Evolutionary conservation across 2,113 vertebrate genomes (phyloP), one percentile per base, ranked within the genome.

Genomic region (Zingel zingel): DNA sequence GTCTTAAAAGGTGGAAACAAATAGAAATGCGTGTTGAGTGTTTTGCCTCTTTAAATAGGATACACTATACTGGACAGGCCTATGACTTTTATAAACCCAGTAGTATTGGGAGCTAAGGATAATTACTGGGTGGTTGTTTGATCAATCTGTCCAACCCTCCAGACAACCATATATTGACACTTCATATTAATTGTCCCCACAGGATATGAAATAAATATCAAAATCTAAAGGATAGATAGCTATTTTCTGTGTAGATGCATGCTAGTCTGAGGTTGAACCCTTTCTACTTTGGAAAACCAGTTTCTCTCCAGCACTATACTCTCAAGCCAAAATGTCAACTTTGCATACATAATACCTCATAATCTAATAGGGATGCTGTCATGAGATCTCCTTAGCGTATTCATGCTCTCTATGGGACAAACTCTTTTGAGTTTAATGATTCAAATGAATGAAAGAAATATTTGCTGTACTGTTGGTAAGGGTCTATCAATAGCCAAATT

Each of bases 1-100:
- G n/a, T n/a, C 54, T 54, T 58, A 13, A 33, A 59, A 36, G 39
- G 36, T 62, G 19, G 54, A 70, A 80, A 33, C 36, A 66, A 71
- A 75, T 43, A 14, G 14, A 59, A 59, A 56, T 4, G 27, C 54
- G 54, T 27, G 13, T 48, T 50, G 23, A 45, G 47, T 15, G 4
- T n/a, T 56, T 15, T 33, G 25, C 3, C 8, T n/a, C 54, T 50
- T 48, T 14, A 70, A n/a, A 48, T 27, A 9, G 7, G 16, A 33
- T 43, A 33, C 4, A 66, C 10, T 48, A 62, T 9, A 25, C 27
- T 39, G 47, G 27, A 72, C 39, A 39, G 39, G 39, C 39, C 39
- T 45, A 47, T 56, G 45, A 48, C 19, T 65, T 77, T 68, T 57
- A 45, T 36, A 70, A 36, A 59, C 25, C 18, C 6, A 30, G 56